Conservation (phyloP, 2,888 invertebrate species). For the Trachelus stipa region DNA sequence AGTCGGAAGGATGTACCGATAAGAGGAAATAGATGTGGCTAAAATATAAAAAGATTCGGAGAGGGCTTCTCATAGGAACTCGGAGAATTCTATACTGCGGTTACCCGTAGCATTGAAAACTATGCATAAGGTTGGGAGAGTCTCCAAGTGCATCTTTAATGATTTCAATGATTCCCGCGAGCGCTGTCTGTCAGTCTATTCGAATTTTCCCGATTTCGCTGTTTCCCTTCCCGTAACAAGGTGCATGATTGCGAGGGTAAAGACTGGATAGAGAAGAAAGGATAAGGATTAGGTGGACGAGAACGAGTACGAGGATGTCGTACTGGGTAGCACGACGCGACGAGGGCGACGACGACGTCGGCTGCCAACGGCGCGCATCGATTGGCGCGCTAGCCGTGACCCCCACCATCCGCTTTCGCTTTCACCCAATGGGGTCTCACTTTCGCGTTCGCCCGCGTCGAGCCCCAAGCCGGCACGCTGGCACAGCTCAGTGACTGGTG, state of each 20-base stretch:
- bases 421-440: slow-evolving; percentile 67
- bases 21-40: neutral
- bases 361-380: slow-evolving; percentile 59
- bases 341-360: slow-evolving; percentile 17
- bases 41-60: neutral
- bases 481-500: slow-evolving; percentile 54
- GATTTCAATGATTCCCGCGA: neutral
- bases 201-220: neutral
- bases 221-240: neutral
- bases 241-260: neutral
- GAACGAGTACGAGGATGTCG: neutral
- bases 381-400: slow-evolving; percentile 66
- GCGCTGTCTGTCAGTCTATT: neutral
- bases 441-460: slow-evolving; percentile 63
- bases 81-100: neutral
- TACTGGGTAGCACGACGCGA: neutral
- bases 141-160: neutral
- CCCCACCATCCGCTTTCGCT: slow-evolving; percentile 66
- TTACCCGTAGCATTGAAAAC: neutral
- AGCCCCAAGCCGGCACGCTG: slow-evolving; percentile 52
- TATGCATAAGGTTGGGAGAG: neutral
- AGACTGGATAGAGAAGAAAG: neutral
- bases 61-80: neutral
- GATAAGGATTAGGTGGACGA: neutral
- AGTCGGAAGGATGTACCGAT: neutral